A percentile compares a stretch with the other conserved stretches of the same genome.
Evolutionary conservation across 2,888 invertebrate species (phyloP).

Genomic region (Pterobdella sp.): DNA sequence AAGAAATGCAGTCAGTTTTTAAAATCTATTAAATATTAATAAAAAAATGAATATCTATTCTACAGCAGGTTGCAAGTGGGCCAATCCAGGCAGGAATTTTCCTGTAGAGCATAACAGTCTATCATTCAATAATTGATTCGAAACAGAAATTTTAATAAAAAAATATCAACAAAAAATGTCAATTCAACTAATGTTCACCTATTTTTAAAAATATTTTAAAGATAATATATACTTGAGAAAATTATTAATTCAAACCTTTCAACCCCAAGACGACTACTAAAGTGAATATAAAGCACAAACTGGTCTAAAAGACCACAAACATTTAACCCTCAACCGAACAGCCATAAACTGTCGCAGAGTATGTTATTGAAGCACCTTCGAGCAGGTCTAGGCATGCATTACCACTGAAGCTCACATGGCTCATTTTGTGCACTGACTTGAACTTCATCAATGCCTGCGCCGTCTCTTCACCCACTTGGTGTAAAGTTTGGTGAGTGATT

Average conservation of each 20-base stretch:
- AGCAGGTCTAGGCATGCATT: constrained; percentile 51
- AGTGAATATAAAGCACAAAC: not conserved
- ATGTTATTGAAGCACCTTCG: too few species aligned
- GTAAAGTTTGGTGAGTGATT: not conserved
- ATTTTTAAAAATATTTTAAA: too few species aligned
- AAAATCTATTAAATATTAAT: too few species aligned
- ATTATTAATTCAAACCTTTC: not conserved
- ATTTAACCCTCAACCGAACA: not conserved
- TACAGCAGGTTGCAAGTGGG: not conserved
- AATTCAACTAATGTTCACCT: too few species aligned
- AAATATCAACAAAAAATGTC: too few species aligned
- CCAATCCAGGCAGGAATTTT: not conserved
- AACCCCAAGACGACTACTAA: not conserved
- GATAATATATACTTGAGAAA: not conserved
- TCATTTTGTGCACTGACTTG: constrained; percentile 85
- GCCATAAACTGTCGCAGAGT: too few species aligned
- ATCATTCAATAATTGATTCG: not conserved
- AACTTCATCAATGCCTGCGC: constrained; percentile 94
- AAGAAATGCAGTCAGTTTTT: too few species aligned
- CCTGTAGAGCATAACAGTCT: not conserved
- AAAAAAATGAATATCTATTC: too few species aligned
- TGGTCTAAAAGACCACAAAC: not conserved
- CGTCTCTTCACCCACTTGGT: constrained; percentile 76
- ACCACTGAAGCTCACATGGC: constrained; percentile 52
- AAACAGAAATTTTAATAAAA: too few species aligned